phyloP scores from a whole-genome alignment of 2,113 vertebrate genomes.

The Chrysochloris asiatica region DNA sequence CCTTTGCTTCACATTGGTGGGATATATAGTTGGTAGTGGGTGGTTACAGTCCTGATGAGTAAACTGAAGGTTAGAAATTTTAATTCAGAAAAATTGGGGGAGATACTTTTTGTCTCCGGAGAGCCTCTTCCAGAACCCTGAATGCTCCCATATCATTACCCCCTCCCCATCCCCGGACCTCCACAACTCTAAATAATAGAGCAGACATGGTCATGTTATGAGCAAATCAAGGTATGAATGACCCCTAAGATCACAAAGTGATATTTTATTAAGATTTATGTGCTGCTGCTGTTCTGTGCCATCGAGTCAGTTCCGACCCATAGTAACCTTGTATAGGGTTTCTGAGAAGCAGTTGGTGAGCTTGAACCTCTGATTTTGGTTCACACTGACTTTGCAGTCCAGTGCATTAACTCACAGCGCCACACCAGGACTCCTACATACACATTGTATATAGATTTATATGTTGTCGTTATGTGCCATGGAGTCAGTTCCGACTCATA shows the following conservation, averaged over 20 bases:
- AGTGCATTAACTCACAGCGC: too few relatives aligned
- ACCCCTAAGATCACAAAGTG: conserved; percentile 4
- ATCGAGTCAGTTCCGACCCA: too few relatives aligned
- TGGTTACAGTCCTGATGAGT: not conserved
- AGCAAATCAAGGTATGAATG: not conserved
- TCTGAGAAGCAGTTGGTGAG: too few relatives aligned
- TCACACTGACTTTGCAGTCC: too few relatives aligned
- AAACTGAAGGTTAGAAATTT: not conserved
- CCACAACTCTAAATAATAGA: not conserved
- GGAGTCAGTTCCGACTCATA: too few relatives aligned
- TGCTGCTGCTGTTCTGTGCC: too few relatives aligned
- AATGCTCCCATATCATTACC: not conserved
- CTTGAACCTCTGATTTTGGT: too few relatives aligned
- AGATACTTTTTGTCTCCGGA: not conserved
- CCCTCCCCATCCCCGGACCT: not conserved
- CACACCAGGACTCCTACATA: too few relatives aligned
- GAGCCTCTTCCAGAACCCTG: not conserved
- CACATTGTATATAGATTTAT: too few relatives aligned
- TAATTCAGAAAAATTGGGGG: not conserved
- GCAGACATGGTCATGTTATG: not conserved
- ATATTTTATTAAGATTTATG: too few relatives aligned
- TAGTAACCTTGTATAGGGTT: too few relatives aligned
- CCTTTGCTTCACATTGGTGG: not conserved
- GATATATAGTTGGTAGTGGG: not conserved
- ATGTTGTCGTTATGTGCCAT: too few relatives aligned